phyloP scores from a whole-genome alignment of 2,797 vertebrate species.

The Chiroxiphia lanceolata region DNA sequence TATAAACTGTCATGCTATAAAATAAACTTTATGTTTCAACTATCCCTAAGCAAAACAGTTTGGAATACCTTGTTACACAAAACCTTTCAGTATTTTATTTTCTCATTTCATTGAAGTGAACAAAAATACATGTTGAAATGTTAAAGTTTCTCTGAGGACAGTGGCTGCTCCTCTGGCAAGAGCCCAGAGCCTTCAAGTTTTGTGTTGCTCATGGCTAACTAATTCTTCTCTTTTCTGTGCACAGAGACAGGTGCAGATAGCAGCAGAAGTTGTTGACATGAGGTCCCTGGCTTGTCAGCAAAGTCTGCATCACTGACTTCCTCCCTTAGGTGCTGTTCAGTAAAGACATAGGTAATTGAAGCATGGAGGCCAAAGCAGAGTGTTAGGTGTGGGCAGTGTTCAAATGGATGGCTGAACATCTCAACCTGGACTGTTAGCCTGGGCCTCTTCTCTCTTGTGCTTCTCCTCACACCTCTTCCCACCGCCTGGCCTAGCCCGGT shows the following conservation, averaged over 20 bases:
- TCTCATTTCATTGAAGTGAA: neutral
- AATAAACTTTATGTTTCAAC: neutral
- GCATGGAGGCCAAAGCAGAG: neutral
- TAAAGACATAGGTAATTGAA: neutral
- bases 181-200: neutral
- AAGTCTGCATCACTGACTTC: neutral
- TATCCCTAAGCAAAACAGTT: neutral
- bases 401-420: neutral
- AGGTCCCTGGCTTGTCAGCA: rapidly evolving
- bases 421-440: neutral
- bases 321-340: neutral
- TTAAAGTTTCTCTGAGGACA: neutral
- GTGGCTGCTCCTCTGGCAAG: neutral
- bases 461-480: neutral
- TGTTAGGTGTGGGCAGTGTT: neutral
- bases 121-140: neutral
- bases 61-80: neutral
- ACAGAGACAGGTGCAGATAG: neutral
- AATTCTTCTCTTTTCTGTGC: neutral
- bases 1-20: neutral
- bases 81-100: neutral
- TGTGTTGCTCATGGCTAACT: neutral
- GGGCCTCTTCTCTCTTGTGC: neutral
- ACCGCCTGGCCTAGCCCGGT: neutral
- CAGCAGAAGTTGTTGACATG: neutral